phyloP scores from a whole-genome alignment of 2,797 vertebrate species.

The Tenualosa ilisha region DNA sequence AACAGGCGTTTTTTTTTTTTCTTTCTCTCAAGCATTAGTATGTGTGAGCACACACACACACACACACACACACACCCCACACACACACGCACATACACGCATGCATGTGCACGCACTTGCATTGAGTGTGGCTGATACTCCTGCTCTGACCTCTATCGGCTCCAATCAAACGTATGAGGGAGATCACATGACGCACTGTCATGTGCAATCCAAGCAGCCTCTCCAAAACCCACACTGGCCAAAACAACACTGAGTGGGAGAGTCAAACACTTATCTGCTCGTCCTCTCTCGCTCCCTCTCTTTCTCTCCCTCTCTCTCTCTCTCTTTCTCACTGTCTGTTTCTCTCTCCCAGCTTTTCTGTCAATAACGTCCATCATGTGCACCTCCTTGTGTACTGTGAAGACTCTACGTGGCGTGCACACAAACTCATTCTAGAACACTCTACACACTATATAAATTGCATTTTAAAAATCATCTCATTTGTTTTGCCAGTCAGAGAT shows the following conservation, averaged over 20 bases:
- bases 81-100: too few relatives aligned
- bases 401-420: background rate
- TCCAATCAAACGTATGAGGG: background rate
- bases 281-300: too few relatives aligned
- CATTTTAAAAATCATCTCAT: background rate
- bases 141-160: background rate
- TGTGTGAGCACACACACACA: background rate
- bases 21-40: background rate
- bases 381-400: background rate
- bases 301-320: too few relatives aligned
- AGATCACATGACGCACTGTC: background rate
- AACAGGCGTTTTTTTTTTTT: constrained; percentile 33
- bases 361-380: too few relatives aligned
- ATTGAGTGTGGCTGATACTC: background rate
- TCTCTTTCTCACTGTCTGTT: background rate
- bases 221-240: background rate
- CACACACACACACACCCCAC: too few relatives aligned
- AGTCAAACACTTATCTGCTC: background rate
- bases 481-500: background rate
- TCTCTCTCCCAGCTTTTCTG: background rate
- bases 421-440: background rate
- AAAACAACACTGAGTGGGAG: background rate
- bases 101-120: background rate
- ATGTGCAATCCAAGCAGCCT: background rate
- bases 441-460: background rate